A percentile compares a stretch with the other conserved stretches of the same genome.
These are phyloP conservation scores for Nomada ferruginata DNA, from an alignment of 2,888 invertebrate species.

Conservation along the genomic window DNA sequence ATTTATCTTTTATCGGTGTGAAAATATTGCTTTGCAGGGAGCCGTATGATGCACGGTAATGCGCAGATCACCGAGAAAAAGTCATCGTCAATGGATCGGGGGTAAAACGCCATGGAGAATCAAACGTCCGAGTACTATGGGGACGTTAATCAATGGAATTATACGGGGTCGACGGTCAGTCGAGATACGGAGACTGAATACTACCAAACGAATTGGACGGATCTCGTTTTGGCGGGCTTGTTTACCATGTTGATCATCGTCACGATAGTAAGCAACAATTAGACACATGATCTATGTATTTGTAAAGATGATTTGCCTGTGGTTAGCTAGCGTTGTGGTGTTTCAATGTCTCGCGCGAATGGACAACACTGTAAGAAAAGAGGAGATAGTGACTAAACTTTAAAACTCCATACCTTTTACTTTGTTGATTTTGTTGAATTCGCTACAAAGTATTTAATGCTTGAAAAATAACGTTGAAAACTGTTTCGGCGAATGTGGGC, in stretches of 20 bases:
- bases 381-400: no score
- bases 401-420: no score
- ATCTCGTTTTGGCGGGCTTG: constrained; percentile 79
- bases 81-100: constrained; percentile 68
- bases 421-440: no score
- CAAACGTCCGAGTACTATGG: constrained; percentile 68
- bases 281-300: no score
- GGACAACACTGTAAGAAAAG: background rate
- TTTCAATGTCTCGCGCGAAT: background rate
- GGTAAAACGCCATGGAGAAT: constrained; percentile 70
- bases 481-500: no score
- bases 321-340: background rate
- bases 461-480: no score
- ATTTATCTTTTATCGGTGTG: constrained; percentile 11
- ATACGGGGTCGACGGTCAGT: constrained; percentile 49
- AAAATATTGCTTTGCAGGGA: constrained; percentile 43
- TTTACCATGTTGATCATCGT: constrained; percentile 82
- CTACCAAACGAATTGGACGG: constrained; percentile 78
- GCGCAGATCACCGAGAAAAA: constrained; percentile 50
- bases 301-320: background rate
- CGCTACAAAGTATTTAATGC: no score
- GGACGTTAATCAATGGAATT: constrained; percentile 68
- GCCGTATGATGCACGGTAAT: constrained; percentile 43
- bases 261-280: constrained; percentile 80
- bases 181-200: constrained; percentile 53